These are phyloP conservation scores for Arenicola marina DNA, from an alignment of 2,888 invertebrate species.

Conservation along the genomic window DNA sequence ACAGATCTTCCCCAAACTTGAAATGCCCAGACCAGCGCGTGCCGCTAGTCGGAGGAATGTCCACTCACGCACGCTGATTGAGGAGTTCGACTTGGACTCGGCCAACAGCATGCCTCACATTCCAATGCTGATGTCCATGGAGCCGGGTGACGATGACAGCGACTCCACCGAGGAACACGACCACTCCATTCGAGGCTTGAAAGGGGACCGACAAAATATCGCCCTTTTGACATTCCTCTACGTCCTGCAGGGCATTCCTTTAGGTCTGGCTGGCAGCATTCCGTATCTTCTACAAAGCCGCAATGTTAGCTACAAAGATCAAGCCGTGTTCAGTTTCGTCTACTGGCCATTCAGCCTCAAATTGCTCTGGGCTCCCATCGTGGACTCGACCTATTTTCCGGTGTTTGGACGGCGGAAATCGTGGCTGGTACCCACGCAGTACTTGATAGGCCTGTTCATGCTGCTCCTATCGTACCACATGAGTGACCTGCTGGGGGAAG, in stretches of 20 bases:
- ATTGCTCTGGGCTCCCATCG: constrained; percentile 96
- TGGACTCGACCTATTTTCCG: constrained; percentile 85
- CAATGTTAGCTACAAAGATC: constrained; percentile 91
- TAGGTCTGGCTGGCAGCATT: constrained; percentile 90
- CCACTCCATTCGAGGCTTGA: not conserved
- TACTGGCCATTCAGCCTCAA: constrained; percentile 89
- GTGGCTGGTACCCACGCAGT: constrained; percentile 88
- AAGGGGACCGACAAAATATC: constrained; percentile 69
- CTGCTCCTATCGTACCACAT: constrained; percentile 74
- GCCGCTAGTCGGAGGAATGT: no score
- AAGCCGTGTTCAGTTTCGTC: constrained; percentile 81
- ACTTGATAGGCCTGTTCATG: constrained; percentile 86
- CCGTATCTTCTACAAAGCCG: constrained; percentile 94
- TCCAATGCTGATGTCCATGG: not conserved
- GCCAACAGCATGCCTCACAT: not conserved
- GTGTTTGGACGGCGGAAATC: constrained; percentile 90
- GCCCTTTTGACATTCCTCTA: constrained; percentile 88
- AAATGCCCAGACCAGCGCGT: no score
- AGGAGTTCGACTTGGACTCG: not conserved
- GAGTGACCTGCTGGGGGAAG: constrained; percentile 74
- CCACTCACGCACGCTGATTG: no score
- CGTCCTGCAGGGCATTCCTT: constrained; percentile 81
- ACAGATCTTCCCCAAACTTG: no score
- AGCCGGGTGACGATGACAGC: no score
- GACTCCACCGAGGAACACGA: not conserved